Evolutionary conservation across 2,888 invertebrate species (phyloP), one percentile per base, ranked within the genome.

Genomic region (Brachyptera putata): DNA sequence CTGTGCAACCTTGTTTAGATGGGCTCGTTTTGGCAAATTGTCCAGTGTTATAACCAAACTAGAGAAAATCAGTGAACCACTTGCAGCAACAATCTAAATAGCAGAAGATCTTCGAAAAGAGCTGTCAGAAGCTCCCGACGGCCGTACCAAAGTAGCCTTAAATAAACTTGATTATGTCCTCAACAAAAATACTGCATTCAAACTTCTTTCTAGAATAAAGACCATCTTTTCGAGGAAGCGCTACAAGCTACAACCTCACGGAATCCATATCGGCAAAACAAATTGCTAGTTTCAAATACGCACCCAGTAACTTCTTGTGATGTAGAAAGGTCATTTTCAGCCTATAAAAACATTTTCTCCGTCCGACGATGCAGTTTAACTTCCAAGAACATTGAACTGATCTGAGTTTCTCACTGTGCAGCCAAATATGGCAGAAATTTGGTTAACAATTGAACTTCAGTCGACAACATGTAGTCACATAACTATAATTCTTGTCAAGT

Each of bases 311-410:
- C 37, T 3, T 59, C 59, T 24, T n/a, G 2, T 1, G 26, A 53
- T 26, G 59, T 59, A 5, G 53, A 59, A 21, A 55, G 55, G n/a
- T 55, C 34, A 13, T 59, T 59, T 26, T 59, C 55, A 13, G 55
- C 26, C 3, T 59, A 55, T n/a, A 55, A 59, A 18, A 41, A 43
- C 18, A 59, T 55, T 16, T 11, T 53, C 1, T n/a, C 39, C 0
- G 22, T 43, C 1, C 1, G 16, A 1, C 1, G 49, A n/a, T 37
- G 18, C 16, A 50, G n/a, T 14, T n/a, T 50, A 24, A 59, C 26
- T 11, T 13, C 55, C 18, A 43, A 24, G 14, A 50, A 59, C 25
- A 43, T 59, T 5, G 53, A 59, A 30, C 55, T 18, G 21, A 14
- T 50, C 18, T 16, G 43, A 11, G 41, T 55, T 7, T n/a, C n/a